Evolutionary conservation across 2,113 vertebrate species (phyloP).

Genomic region (Strix aluco): DNA sequence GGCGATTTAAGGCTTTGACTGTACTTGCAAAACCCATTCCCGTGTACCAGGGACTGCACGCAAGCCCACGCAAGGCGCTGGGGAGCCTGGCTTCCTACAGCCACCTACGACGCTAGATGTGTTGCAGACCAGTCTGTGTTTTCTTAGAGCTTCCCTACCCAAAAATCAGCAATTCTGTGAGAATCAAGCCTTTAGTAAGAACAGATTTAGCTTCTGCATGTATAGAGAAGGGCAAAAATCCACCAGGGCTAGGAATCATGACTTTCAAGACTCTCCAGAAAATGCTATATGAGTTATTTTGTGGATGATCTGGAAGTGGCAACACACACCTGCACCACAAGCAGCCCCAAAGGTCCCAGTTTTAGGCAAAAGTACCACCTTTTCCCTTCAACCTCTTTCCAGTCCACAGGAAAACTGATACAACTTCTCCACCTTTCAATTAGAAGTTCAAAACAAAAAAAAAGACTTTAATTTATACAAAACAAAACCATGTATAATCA

Average conservation of each 20-base stretch:
- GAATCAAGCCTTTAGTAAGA: neutral
- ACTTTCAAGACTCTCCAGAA: neutral
- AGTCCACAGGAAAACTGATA: fast-evolving
- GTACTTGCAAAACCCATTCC: neutral
- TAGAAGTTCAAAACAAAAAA: neutral
- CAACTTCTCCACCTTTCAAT: neutral
- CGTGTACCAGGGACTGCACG: fast-evolving
- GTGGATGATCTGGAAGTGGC: neutral
- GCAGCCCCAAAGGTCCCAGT: neutral
- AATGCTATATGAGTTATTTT: fast-evolving
- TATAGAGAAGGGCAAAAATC: neutral
- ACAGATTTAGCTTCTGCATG: neutral
- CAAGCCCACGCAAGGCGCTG: neutral
- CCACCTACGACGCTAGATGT: fast-evolving
- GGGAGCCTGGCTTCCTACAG: neutral
- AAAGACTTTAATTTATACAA: slow-evolving; percentile 66
- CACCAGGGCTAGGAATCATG: neutral
- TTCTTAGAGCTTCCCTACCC: neutral
- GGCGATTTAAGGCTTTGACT: neutral
- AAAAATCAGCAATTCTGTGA: neutral
- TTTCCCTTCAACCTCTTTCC: neutral
- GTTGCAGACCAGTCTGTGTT: fast-evolving
- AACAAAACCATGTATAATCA: slow-evolving; percentile 41
- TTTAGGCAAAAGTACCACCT: neutral
- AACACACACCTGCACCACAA: neutral